These are phyloP conservation scores for Ormyrus rosae DNA, from an alignment of 2,888 invertebrate species.

Conservation along the genomic window DNA sequence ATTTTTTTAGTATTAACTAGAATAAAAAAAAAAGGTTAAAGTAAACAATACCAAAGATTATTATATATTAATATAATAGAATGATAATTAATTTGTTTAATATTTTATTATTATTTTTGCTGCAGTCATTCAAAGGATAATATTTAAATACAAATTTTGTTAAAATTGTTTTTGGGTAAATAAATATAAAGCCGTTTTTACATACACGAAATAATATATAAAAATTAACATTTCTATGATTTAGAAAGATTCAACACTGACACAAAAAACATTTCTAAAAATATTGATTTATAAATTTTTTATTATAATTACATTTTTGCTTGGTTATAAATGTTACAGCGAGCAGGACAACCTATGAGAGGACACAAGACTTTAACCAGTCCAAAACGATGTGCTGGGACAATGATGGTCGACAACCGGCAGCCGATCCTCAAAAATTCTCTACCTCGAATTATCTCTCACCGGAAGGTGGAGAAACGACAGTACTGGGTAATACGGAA, in stretches of 20 bases:
- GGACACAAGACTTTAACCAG: slow-evolving; percentile 67
- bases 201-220: too few species aligned
- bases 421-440: slow-evolving; percentile 65
- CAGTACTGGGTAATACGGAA: slow-evolving; percentile 60
- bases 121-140: too few species aligned
- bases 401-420: slow-evolving; percentile 65
- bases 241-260: not conserved
- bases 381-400: slow-evolving; percentile 73
- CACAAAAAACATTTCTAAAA: not conserved
- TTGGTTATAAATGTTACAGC: slow-evolving; percentile 1
- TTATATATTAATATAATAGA: too few species aligned
- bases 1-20: too few species aligned
- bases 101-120: too few species aligned
- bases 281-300: not conserved
- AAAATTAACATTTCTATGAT: too few species aligned
- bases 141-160: too few species aligned
- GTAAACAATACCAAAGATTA: too few species aligned
- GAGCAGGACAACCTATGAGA: slow-evolving; percentile 66
- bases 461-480: slow-evolving; percentile 13
- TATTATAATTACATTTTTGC: not conserved
- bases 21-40: too few species aligned
- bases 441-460: slow-evolving; percentile 58
- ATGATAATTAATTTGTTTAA: too few species aligned
- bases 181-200: too few species aligned
- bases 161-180: too few species aligned